Base-by-base conservation (phyloP, 2,888 invertebrate genomes). In the Archaeoteleia sp. region DNA sequence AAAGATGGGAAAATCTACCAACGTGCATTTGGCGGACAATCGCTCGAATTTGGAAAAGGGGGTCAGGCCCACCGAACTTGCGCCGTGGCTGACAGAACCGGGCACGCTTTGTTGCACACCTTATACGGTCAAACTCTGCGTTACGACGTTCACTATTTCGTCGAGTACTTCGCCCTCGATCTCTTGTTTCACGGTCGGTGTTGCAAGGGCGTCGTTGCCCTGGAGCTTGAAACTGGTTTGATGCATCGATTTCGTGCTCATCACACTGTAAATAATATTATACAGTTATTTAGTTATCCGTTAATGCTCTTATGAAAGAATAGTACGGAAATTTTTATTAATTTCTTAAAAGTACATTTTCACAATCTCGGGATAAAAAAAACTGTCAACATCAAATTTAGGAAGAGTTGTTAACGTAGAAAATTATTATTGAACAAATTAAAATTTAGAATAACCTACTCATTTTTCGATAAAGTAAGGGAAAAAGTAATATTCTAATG, bases 151-250 rank as follows among this genome's bases (percentile, higher is more conserved):
- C 87, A 91, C 73, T 93, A 91, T 82, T 93, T 91, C 77, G 86
- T 92, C 60, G 93, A 93, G 76, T 93, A 91, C 78, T 91, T 90
- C 76, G 92, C 90, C 4, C 83, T 92, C 63, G 92, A 93, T 81
- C 83, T 93, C 37, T 82, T 92, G n/a, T 91, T 92, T 90, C 87
- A 88, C 17, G 90, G 90, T 0, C 86, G 89, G 6, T 78, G 87
- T 70, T 91, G 91, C 78, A 81, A 82, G 20, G 91, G 91, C 10
- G 89, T 91, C 0, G 86, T 91, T 35, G 91, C 92, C 9, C 86
- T 91, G 80, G 89, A 89, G 78, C 82, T 93, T 45, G 92, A 92
- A 81, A 91, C 92, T 74, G 92, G 92, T 15, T 87, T 89, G 9
- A 85, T 93, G 63, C 92, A 93, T 78, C 85, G 91, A 34, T 90